Percentiles rank a stretch among this genome's conserved stretches.
Evolutionary conservation across 2,888 invertebrate species (phyloP).

Genomic region (Polylopha cassiicola): DNA sequence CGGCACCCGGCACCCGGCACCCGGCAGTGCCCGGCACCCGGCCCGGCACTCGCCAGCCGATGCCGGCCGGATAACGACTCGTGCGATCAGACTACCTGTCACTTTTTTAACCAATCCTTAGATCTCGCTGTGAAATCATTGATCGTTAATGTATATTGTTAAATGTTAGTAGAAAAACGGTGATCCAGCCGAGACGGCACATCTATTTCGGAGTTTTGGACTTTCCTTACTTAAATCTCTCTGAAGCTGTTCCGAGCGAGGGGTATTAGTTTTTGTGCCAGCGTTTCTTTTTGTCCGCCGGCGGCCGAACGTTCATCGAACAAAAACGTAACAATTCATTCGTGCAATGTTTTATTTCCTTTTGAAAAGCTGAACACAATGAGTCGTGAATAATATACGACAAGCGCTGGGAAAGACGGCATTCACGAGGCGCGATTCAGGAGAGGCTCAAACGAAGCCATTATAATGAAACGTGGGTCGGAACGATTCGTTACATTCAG

Average conservation of each 20-base stretch:
- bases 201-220: constrained; percentile 14
- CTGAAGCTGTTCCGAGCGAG: constrained; percentile 12
- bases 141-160: constrained; percentile 3
- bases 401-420: constrained; percentile 54
- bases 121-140: constrained; percentile 8
- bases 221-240: constrained; percentile 14
- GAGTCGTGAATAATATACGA: constrained; percentile 64
- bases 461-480: constrained; percentile 50
- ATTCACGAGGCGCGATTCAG: constrained; percentile 48
- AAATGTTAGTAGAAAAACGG: constrained; percentile 8
- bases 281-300: constrained; percentile 47
- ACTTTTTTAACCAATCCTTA: constrained; percentile 16
- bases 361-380: constrained; percentile 61
- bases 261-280: constrained; percentile 14
- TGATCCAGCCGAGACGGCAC: constrained; percentile 7
- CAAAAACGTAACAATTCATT: constrained; percentile 55
- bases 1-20: too few species aligned
- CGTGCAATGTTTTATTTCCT: constrained; percentile 56
- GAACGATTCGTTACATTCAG: constrained; percentile 52
- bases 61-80: constrained; percentile 20
- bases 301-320: constrained; percentile 55
- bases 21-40: too few species aligned
- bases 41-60: too few species aligned
- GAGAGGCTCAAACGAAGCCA: constrained; percentile 44
- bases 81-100: constrained; percentile 22